Conservation (phyloP, 92 coral and sea anemone species). For the Blastomussa wellsi region DNA sequence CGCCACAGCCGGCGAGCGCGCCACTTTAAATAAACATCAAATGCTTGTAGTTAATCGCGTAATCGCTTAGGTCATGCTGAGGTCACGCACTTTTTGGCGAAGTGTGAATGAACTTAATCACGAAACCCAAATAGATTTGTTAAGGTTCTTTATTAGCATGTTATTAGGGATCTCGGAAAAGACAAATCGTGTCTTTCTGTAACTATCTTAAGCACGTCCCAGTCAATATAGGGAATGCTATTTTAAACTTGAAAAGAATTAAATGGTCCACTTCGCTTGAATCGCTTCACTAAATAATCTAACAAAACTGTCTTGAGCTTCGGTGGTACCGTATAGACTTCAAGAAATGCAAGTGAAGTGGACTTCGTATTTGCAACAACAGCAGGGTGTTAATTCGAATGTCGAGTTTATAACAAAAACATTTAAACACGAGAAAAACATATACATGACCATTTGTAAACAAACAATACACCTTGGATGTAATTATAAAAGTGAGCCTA, state of each 20-base stretch:
- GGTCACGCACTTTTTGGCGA: constrained; percentile 8
- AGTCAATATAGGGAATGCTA: not conserved
- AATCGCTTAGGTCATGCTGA: constrained; percentile 1
- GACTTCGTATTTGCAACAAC: not conserved
- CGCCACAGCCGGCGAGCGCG: not conserved
- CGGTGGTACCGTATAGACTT: not conserved
- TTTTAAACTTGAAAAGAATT: not conserved
- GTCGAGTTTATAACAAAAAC: not conserved
- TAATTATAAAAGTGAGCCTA: not conserved
- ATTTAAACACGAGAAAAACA: constrained; percentile 27
- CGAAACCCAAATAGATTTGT: not conserved
- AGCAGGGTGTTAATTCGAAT: constrained; percentile 19
- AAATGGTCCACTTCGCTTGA: not conserved
- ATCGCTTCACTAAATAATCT: not conserved
- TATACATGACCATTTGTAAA: constrained; percentile 1
- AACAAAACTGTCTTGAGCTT: not conserved
- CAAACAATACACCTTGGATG: constrained; percentile 11
- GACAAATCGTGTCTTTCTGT: not conserved
- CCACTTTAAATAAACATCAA: constrained; percentile 4
- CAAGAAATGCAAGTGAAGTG: not conserved
- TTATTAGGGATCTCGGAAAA: not conserved
- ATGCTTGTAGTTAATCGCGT: constrained; percentile 6
- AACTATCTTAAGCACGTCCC: not conserved
- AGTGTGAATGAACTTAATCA: not conserved
- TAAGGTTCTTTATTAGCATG: not conserved